A percentile compares a stretch with the other conserved stretches of the same genome.
phyloP scores from a whole-genome alignment of 2,113 vertebrate genomes.

The Macrotus californicus region DNA sequence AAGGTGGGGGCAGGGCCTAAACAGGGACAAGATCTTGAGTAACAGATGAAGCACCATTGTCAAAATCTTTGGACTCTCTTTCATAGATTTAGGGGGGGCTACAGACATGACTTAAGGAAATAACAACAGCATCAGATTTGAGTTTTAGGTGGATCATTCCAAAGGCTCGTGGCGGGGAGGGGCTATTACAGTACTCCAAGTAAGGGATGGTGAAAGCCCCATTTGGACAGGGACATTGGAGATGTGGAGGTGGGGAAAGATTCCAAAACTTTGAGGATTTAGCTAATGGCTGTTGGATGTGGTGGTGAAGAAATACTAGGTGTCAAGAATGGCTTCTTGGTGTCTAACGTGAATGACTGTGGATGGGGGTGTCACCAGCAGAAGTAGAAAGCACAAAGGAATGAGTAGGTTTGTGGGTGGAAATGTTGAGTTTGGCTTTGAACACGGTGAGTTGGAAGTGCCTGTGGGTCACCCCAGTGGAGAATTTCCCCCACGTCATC shows the following conservation, averaged over 20 bases:
- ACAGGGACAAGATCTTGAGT: neutral
- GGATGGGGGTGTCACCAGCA: neutral
- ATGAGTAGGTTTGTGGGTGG: neutral
- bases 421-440: neutral
- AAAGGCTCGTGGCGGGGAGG: neutral
- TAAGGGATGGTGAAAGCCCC: neutral
- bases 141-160: neutral
- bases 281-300: neutral
- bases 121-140: neutral
- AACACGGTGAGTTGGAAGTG: neutral
- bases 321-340: neutral
- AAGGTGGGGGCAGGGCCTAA: neutral
- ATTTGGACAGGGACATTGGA: neutral
- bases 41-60: neutral
- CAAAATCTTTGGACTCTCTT: neutral
- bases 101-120: neutral
- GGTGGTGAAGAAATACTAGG: neutral
- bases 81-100: neutral
- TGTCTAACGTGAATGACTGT: neutral
- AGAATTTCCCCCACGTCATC: neutral
- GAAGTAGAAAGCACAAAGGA: neutral
- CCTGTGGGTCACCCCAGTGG: neutral
- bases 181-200: neutral
- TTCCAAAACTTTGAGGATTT: neutral
- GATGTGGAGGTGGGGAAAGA: neutral